Evolutionary conservation across 2,113 vertebrate genomes (phyloP), one percentile per base, ranked within the genome.

Genomic region (Etia nguti): DNA sequence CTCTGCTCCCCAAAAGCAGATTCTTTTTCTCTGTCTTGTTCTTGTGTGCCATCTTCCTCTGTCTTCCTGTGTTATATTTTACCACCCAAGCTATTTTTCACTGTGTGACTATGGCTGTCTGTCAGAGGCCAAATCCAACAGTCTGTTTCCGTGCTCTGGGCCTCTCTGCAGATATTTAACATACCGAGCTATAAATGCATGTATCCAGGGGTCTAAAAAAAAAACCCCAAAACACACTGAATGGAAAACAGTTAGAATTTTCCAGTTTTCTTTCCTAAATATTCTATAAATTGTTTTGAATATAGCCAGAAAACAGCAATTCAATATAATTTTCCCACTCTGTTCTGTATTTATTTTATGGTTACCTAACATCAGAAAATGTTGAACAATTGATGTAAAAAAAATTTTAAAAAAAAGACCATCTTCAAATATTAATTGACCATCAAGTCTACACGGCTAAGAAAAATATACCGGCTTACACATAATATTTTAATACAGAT

Each of bases 41-140:
- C 6, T 79, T 0, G 2, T 55, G 15, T 6, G 26, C 46, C 22
- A 6, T 18, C 24, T 15, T 77, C 26, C 24, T 0, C 73, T 60
- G n/a, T 54, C 13, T 83, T 10, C 52, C 54, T 29, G 24, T n/a
- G 9, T 56, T 55, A 70, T 81, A 38, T 86, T 70, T 34, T 79
- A 84, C 82, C 60, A 89, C 89, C 89, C 41, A 80, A 26, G 81
- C 84, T 75, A 88, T 38, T 83, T 16, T 20, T 36, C 11, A 6
- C 43, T 75, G 57, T 48, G 11, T 57, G 73, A n/a, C 34, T 59
- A 22, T 0, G 26, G 10, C 59, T 65, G 73, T 82, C n/a, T 83
- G 70, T 87, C 83, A 43, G 38, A 3, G 26, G 46, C 87, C 92
- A 93, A 86, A 90, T 88, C 59, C 18, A 77, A 68, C 84, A 18